Evolutionary conservation across 2,888 invertebrate species (phyloP), one percentile per base, ranked within the genome.

Genomic region (Caenorhabditis sp.): DNA sequence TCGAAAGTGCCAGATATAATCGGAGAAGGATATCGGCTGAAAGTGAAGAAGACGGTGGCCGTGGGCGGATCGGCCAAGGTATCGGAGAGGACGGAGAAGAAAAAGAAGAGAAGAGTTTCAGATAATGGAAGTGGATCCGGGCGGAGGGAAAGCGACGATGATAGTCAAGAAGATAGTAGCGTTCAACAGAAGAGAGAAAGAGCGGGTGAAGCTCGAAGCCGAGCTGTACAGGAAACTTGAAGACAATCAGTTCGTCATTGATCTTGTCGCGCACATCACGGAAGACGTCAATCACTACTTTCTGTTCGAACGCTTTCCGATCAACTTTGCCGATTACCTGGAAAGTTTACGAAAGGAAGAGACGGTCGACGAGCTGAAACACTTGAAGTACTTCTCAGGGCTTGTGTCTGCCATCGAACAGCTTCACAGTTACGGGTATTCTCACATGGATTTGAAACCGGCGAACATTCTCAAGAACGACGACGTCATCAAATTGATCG

Each of bases 381-480:
- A 52, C 4, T 22, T 73, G 15, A 48, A 63, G 15, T 58, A 26
- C 22, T 63, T 76, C 78, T 55, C 46, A 45, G 43, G 79, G 76
- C 48, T 43, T 78, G 26, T 83, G 79, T 65, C 53, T 3, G 87
- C 84, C 2, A 63, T 88, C 7, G 56, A 50, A 22, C 39, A 72
- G 7, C 52, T 88, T 20, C 87, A 87, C 46, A 37, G 43, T 3
- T 50, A 71, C 9, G 76, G 73, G 0, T 78, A 79, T 22, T 79
- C 84, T 27, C 84, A 84, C 71, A 92, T 95, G 86, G 95, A 95
- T 90, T 89, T 95, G 39, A 95, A 95, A 90, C 94, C 95, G 59
- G 93, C 93, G 15, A 95, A 95, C 90, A 92, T 95, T 79, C 92
- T 95, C 84, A 89, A 95, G 26, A 92, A 92, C 20, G 93, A 93